These are phyloP conservation scores for Lithobates pipiens DNA, from an alignment of 2,797 vertebrate species.

Conservation along the genomic window DNA sequence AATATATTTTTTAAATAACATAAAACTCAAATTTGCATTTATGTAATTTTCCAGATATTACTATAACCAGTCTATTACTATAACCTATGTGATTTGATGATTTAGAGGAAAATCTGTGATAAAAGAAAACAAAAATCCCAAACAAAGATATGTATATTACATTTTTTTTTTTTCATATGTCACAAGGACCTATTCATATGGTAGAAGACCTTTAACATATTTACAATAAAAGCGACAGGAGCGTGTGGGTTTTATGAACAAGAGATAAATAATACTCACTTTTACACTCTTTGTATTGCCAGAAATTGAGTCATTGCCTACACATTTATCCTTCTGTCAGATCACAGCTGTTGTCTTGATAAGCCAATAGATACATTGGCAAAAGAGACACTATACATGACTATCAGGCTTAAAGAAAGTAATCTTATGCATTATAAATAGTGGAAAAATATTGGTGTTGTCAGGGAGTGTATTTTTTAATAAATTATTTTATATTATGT, in stretches of 20 bases:
- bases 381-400: conserved; percentile 2
- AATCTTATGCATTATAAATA: background rate
- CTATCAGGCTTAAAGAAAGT: background rate
- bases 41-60: background rate
- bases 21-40: background rate
- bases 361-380: conserved; percentile 47
- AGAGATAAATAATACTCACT: conserved; percentile 27
- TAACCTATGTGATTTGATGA: background rate
- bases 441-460: too few relatives aligned
- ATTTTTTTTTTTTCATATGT: background rate
- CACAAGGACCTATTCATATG: conserved; percentile 3
- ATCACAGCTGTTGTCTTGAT: conserved; percentile 49
- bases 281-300: conserved; percentile 39
- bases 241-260: conserved; percentile 7
- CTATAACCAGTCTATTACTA: background rate
- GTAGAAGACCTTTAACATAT: conserved; percentile 12
- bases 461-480: too few relatives aligned
- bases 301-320: conserved; percentile 43
- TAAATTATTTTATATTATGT: too few relatives aligned
- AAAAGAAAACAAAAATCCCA: background rate
- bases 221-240: background rate
- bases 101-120: background rate
- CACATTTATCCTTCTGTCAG: conserved; percentile 51
- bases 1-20: background rate
- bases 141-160: background rate